Evolutionary conservation across 2,797 vertebrate species (phyloP).

Genomic region (Allobates femoralis): DNA sequence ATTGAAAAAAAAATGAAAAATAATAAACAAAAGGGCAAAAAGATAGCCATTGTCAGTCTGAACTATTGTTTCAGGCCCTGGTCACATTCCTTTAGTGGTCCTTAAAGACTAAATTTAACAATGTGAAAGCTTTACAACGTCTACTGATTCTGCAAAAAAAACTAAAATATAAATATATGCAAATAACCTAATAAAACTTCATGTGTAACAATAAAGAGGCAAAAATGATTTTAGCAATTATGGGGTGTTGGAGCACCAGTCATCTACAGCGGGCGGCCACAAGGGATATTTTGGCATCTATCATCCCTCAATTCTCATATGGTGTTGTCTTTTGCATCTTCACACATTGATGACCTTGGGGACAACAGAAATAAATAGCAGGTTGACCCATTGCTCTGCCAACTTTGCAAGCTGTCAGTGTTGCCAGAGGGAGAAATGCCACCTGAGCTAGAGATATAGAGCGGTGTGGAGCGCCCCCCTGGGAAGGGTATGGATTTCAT

Average conservation of each 20-base stretch:
- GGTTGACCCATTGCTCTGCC: slow-evolving; percentile 4
- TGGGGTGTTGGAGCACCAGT: background rate
- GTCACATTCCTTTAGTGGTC: no score
- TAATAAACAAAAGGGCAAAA: no score
- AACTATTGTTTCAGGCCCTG: no score
- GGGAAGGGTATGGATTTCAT: background rate
- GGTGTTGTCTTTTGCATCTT: background rate
- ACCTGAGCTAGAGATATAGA: background rate
- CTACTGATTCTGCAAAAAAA: no score
- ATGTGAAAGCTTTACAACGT: no score
- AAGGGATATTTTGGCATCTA: background rate
- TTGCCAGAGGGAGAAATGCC: background rate
- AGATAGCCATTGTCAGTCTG: no score
- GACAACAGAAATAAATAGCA: background rate
- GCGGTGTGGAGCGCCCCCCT: background rate
- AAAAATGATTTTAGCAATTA: no score
- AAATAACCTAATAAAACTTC: no score
- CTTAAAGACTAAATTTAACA: no score
- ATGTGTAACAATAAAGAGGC: no score
- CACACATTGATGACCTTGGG: background rate
- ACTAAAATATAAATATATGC: no score
- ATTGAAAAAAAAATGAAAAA: no score
- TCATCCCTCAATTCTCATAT: background rate
- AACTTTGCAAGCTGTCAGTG: background rate
- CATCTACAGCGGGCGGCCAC: background rate